Percentiles rank a stretch among this genome's conserved stretches.
These are phyloP conservation scores for Istiophorus platypterus DNA, from an alignment of 2,113 vertebrate species.

Conservation along the genomic window DNA sequence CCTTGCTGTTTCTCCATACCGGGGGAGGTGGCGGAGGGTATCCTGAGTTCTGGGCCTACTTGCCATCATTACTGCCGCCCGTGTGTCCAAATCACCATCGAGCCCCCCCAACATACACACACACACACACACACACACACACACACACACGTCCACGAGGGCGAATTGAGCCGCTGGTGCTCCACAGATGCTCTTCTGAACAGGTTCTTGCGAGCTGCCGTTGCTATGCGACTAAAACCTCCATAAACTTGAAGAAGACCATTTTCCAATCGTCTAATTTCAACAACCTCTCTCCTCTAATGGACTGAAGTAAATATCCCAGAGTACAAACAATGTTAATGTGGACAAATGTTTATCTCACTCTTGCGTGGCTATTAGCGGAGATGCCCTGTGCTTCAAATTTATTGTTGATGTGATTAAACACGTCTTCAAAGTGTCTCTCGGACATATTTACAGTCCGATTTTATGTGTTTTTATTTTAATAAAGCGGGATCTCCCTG, in stretches of 20 bases:
- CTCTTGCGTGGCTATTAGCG: neutral
- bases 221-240: constrained; percentile 47
- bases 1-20: constrained; percentile 9
- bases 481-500: neutral
- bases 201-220: constrained; percentile 22
- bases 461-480: neutral
- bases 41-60: constrained; percentile 16
- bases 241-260: constrained; percentile 20
- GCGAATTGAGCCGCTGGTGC: neutral
- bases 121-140: too few species aligned
- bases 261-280: constrained; percentile 18
- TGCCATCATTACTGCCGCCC: neutral
- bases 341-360: constrained; percentile 3
- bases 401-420: constrained; percentile 24
- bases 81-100: neutral
- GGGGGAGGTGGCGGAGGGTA: neutral
- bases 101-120: neutral
- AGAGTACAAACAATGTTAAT: neutral
- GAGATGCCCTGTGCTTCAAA: neutral
- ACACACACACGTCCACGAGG: too few species aligned
- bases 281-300: constrained; percentile 22
- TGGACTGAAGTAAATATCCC: constrained; percentile 16
- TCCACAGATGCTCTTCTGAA: neutral
- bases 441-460: neutral
- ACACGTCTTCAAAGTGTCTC: constrained; percentile 6